Evolutionary conservation across 1,140 invertebrate genomes (phyloP), one percentile per base, ranked within the genome.

Genomic region (Micrasema longulum): DNA sequence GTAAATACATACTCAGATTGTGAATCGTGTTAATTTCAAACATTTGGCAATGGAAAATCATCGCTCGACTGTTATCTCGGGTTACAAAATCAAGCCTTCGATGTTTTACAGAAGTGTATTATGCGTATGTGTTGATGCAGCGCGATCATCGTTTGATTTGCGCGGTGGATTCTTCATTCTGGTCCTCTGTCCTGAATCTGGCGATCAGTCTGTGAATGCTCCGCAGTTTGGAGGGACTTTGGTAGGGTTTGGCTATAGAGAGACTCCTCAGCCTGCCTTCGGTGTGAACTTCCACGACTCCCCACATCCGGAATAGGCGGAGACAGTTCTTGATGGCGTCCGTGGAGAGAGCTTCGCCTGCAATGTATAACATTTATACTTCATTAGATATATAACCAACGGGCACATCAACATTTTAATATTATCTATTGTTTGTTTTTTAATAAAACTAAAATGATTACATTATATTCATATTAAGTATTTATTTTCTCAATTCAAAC

Each of bases 291-390:
- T 95, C 91, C 23, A 95, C 78, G 11, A 94, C 86, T 64, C 90
- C 88, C 91, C 91, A 92, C 73, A 92, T 89, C 77, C 94, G 88
- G 45, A 94, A 89, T 1, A 95, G 77, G 74, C 92, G 91, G 9
- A 95, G 79, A 41, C 93, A 91, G 82, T 95, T 95, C 77, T 91
- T 90, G 36, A 96, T 89, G 0, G 92, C 89, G 79, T 95, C 93
- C 2, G 91, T 89, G 18, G 91, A 92, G 31, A 94, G 87, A 80
- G 93, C 92, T 83, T 96, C 95, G 73, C 90, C 94, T 96, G 80
- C 26, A 31, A n/a, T 57, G 55, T 47, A 65, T 76, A 78, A 72
- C 10, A 43, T 38, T 52, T 66, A 36, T 69, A 11, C 14, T 26
- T 72, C 55, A 65, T 65, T 14, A 26, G 12, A 48, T 47, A n/a